These are phyloP conservation scores for Centroberyx gerrardi DNA, from an alignment of 2,797 vertebrate species.

Conservation along the genomic window DNA sequence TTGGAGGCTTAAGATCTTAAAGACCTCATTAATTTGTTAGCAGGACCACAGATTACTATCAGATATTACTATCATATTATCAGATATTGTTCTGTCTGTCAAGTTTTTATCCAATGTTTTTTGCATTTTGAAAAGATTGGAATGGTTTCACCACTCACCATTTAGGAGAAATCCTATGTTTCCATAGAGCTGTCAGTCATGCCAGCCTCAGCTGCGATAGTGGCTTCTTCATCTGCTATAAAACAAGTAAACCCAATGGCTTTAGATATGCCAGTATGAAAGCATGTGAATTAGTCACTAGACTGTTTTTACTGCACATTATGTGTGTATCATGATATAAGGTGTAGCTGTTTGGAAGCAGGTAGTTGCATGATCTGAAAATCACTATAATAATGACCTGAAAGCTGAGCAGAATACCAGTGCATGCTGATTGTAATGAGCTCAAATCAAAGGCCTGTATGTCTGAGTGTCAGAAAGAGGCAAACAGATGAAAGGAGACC, in stretches of 20 bases:
- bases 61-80: no score
- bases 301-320: background rate
- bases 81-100: background rate
- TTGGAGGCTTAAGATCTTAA: conserved; percentile 36
- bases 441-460: background rate
- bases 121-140: conserved; percentile 25
- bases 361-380: conserved; percentile 6
- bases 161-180: no score
- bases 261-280: no score
- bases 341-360: background rate
- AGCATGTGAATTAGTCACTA: background rate
- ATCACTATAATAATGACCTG: background rate
- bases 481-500: conserved; percentile 8
- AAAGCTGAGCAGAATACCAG: background rate
- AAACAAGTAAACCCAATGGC: no score
- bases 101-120: conserved; percentile 30
- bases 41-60: no score
- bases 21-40: conserved; percentile 8
- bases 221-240: no score
- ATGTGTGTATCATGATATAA: background rate
- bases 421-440: conserved; percentile 11
- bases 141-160: background rate
- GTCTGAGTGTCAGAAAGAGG: background rate
- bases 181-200: no score
- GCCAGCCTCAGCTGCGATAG: background rate